These are phyloP conservation scores for Furnarius figulus DNA, from an alignment of 2,113 vertebrate genomes.

Conservation along the genomic window DNA sequence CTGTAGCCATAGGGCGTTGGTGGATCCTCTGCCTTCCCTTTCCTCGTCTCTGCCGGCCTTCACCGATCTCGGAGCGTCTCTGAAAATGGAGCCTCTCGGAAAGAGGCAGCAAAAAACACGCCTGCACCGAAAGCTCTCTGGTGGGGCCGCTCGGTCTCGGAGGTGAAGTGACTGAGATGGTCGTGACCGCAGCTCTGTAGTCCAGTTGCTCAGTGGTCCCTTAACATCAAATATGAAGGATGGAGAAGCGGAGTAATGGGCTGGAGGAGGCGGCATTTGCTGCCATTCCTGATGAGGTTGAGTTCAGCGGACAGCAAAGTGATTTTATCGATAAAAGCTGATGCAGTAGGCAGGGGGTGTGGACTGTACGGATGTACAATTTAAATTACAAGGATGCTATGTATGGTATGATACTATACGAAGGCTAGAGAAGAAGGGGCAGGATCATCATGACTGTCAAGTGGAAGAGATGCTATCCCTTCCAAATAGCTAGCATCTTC, in stretches of 20 bases:
- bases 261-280: background rate
- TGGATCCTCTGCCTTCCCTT: background rate
- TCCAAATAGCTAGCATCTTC: background rate
- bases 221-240: background rate
- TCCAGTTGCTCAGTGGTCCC: background rate
- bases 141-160: rapidly evolving
- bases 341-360: background rate
- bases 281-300: too few species aligned
- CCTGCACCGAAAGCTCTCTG: background rate
- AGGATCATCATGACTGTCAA: background rate
- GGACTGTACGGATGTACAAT: background rate
- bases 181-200: background rate
- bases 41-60: background rate
- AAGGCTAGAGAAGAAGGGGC: background rate
- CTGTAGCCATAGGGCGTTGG: too few species aligned
- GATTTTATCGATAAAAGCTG: background rate
- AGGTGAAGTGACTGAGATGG: background rate
- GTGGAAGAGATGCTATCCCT: background rate
- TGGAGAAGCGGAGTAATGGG: background rate
- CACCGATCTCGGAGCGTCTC: rapidly evolving
- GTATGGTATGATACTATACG: too few species aligned
- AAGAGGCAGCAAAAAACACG: background rate
- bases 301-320: background rate
- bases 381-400: background rate
- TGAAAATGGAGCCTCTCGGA: background rate